These are phyloP conservation scores for Cercocebus atys DNA, from an alignment of 2,113 vertebrate genomes.

Conservation along the genomic window DNA sequence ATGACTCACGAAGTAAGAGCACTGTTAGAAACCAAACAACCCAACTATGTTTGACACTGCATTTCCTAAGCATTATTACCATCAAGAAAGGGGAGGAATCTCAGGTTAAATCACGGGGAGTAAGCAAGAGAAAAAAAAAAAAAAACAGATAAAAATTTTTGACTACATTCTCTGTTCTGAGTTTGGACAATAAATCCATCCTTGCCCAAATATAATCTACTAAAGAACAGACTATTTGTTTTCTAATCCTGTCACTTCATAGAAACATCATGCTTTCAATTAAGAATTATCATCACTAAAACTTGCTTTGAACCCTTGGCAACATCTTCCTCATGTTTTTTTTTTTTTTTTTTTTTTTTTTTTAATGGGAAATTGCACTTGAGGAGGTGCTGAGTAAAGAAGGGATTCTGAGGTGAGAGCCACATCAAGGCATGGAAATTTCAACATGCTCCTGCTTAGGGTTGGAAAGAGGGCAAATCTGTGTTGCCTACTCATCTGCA, in stretches of 20 bases:
- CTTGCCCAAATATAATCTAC: background rate
- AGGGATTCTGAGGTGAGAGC: constrained; percentile 38
- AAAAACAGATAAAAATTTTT: background rate
- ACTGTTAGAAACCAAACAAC: background rate
- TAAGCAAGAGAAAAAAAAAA: background rate
- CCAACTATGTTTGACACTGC: background rate
- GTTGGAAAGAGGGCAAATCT: constrained; percentile 67
- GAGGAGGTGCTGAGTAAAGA: constrained; percentile 67
- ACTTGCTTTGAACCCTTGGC: constrained; percentile 49
- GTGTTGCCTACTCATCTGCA: constrained; percentile 34
- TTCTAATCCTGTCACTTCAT: background rate
- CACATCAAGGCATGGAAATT: background rate
- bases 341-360: constrained; percentile 41
- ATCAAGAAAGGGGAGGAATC: background rate
- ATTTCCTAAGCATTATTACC: constrained; percentile 7
- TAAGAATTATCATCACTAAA: constrained; percentile 73
- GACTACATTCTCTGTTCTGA: background rate
- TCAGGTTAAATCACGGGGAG: background rate
- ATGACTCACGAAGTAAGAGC: constrained; percentile 24
- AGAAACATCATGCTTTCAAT: constrained; percentile 43
- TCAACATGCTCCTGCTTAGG: constrained; percentile 35
- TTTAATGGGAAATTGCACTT: constrained; percentile 70
- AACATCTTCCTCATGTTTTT: constrained; percentile 70
- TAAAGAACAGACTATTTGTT: background rate
- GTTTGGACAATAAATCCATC: background rate